Percentiles rank a stretch among this genome's conserved stretches.
Evolutionary conservation across 1,140 invertebrate genomes (phyloP).

Genomic region (Plutomurus gul): DNA sequence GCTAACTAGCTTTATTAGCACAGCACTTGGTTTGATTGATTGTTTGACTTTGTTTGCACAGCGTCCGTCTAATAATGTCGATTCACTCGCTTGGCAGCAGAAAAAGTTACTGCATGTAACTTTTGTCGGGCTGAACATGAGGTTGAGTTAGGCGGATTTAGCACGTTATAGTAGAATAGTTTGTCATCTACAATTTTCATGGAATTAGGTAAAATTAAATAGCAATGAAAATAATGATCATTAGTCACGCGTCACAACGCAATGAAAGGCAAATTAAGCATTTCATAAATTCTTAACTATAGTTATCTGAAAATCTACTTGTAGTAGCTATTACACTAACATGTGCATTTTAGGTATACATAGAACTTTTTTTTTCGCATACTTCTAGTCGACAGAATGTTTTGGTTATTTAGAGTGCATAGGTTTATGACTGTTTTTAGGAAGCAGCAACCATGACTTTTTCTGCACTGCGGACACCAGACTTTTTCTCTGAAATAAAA

Average conservation of each 20-base stretch:
- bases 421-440: too few relatives aligned
- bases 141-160: background rate
- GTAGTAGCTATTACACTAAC: too few relatives aligned
- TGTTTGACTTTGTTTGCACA: constrained; percentile 16
- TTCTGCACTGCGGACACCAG: constrained; percentile 12
- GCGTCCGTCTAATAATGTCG: background rate
- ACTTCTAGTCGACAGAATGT: too few relatives aligned
- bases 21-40: constrained; percentile 23
- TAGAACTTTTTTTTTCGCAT: too few relatives aligned
- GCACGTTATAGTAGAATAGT: background rate
- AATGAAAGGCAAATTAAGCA: too few relatives aligned
- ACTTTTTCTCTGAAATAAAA: constrained; percentile 30
- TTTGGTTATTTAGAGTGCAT: too few relatives aligned
- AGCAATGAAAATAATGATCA: background rate
- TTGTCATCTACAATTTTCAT: background rate
- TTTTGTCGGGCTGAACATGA: too few relatives aligned
- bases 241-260: background rate
- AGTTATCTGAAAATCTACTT: too few relatives aligned
- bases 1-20: constrained; percentile 29
- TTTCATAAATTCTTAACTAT: too few relatives aligned
- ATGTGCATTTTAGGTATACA: too few relatives aligned
- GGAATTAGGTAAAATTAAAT: background rate
- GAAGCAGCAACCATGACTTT: constrained; percentile 45
- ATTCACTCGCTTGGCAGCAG: constrained; percentile 13
- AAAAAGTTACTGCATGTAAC: background rate